phyloP scores from a whole-genome alignment of 92 coral and sea anemone genomes.

The Anthopleura xanthogrammica region DNA sequence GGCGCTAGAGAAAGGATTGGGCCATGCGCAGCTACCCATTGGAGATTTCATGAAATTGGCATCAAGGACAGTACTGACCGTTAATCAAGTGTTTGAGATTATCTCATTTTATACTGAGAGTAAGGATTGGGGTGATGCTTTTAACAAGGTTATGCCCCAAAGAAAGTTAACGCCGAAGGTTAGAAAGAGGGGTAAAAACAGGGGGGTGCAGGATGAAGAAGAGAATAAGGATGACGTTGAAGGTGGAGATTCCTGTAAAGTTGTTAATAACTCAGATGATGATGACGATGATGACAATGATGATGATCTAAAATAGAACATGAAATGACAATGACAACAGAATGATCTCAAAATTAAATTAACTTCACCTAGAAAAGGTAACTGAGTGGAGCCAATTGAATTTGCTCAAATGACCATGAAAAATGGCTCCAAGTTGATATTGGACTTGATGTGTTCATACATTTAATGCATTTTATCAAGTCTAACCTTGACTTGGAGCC shows the following conservation, averaged over 20 bases:
- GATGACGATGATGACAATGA: neutral
- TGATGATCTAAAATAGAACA: too few relatives aligned
- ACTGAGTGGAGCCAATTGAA: too few relatives aligned
- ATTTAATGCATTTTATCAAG: too few relatives aligned
- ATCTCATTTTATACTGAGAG: slow-evolving; percentile 74
- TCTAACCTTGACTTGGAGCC: too few relatives aligned
- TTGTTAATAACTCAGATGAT: neutral
- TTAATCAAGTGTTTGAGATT: slow-evolving; percentile 94
- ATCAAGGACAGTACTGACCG: slow-evolving; percentile 80
- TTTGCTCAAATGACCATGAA: too few relatives aligned
- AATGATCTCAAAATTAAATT: too few relatives aligned
- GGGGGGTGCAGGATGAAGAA: slow-evolving; percentile 1
- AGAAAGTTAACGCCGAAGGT: slow-evolving; percentile 62
- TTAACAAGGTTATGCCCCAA: slow-evolving; percentile 75
- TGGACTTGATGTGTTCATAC: too few relatives aligned
- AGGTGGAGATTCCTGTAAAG: neutral
- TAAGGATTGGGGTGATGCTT: slow-evolving; percentile 83
- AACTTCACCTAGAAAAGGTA: too few relatives aligned
- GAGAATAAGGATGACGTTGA: slow-evolving; percentile 5
- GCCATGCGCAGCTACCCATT: slow-evolving; percentile 90
- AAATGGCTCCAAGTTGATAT: too few relatives aligned
- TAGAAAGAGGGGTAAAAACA: slow-evolving; percentile 10
- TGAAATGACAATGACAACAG: too few relatives aligned
- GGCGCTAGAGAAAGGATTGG: slow-evolving; percentile 67
- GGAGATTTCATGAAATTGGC: slow-evolving; percentile 75